Evolutionary conservation across 1,140 invertebrate genomes (phyloP), one percentile per base, ranked within the genome.

Genomic region (Heliconius hermathena): DNA sequence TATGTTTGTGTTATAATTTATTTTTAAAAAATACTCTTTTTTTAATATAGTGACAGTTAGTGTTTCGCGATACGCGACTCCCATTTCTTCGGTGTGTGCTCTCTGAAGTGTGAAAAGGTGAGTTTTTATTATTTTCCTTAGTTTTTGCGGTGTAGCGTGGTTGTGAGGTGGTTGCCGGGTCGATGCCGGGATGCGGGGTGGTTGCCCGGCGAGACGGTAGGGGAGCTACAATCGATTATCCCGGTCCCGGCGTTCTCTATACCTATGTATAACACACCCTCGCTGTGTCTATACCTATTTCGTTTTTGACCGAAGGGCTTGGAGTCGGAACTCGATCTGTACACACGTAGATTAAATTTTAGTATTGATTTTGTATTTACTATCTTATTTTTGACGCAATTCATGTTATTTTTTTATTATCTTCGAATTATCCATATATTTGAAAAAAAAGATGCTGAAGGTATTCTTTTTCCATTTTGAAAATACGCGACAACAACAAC

Each of bases 191-290:
- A 57, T 81, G 84, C 36, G 36, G 54, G 85, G 81, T 83, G 83
- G 83, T 77, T 81, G 82, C 82, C 82, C 83, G 83, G 84, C 84
- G 85, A 84, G 83, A 78, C 85, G 87, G 80, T 80, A 85, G 90
- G 91, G 89, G 86, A 89, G 91, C 84, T 74, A 79, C 82, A 88
- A 92, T 92, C 91, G 90, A 92, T 93, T 91, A 89, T 90, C 86
- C 86, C 82, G 80, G 82, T 90, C 86, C 86, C 82, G 80, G 82
- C 79, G 76, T 81, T 81, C 57, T 82, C 82, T 82, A 72, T 80
- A 84, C 80, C 49, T 85, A 86, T 81, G 81, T 85, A 88, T 79
- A 87, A 70, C 75, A 85, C 86, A 85, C 84, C 82, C 86, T 86
- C 84, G 71, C 81, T 76, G 81, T 66, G 77, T 81, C 82, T 82